These are phyloP conservation scores for Oxytorus armatus DNA, from an alignment of 2,888 invertebrate species.

Conservation along the genomic window DNA sequence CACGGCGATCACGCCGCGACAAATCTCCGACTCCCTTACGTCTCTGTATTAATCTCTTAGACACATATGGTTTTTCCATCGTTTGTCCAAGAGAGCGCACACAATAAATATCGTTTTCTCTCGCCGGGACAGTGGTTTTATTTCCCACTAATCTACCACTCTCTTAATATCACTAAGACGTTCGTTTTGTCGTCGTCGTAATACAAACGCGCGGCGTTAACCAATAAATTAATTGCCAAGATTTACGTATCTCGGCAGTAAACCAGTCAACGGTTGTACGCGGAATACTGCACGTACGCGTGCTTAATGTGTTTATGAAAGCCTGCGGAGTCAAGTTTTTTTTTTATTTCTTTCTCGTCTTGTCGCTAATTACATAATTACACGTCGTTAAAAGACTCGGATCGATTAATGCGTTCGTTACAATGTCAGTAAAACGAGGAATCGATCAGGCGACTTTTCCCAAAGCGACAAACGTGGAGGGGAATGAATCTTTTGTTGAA, in stretches of 20 bases:
- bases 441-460: constrained; percentile 28
- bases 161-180: constrained; percentile 45
- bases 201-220: constrained; percentile 65
- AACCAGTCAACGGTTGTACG: constrained; percentile 79
- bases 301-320: background rate
- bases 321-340: constrained; percentile 22
- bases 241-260: constrained; percentile 83
- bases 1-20: constrained; percentile 64
- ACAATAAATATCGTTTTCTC: constrained; percentile 48
- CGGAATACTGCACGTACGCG: constrained; percentile 15
- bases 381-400: constrained; percentile 80
- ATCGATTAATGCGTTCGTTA: constrained; percentile 77
- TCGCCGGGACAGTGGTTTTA: constrained; percentile 15
- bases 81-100: constrained; percentile 9
- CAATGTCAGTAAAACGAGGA: constrained; percentile 73
- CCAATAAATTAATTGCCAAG: constrained; percentile 83
- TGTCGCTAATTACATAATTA: constrained; percentile 83
- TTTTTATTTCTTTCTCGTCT: constrained; percentile 68
- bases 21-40: constrained; percentile 70
- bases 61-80: constrained; percentile 52
- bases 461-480: background rate
- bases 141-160: constrained; percentile 42
- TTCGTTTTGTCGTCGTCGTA: constrained; percentile 53
- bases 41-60: constrained; percentile 62
- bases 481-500: constrained; percentile 15